Percentiles rank a stretch among this genome's conserved stretches.
Conservation (phyloP, 2,113 vertebrate genomes). For the Plotosus lineatus region DNA sequence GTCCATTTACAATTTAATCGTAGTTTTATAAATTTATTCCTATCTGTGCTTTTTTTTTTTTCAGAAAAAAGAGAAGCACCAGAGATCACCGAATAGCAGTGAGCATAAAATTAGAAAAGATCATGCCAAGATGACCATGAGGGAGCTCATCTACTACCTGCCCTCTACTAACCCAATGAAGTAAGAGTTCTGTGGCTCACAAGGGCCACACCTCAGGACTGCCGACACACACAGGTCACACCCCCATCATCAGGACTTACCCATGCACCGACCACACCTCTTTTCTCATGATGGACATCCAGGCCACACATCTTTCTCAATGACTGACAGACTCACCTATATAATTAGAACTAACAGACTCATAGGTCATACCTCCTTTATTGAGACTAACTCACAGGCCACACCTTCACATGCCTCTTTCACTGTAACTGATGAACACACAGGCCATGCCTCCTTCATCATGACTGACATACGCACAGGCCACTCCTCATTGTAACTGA, state of each 20-base stretch:
- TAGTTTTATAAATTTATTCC: neutral
- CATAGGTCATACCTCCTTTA: neutral
- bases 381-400: neutral
- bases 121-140: conserved; percentile 97
- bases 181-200: conserved; percentile 71
- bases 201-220: neutral
- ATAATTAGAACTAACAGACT: neutral
- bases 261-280: too few relatives aligned
- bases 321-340: too few relatives aligned
- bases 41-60: neutral
- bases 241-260: neutral
- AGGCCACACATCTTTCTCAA: neutral
- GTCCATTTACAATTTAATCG: neutral
- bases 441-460: neutral
- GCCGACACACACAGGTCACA: too few relatives aligned
- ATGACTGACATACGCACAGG: neutral
- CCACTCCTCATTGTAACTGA: neutral
- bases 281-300: neutral
- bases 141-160: conserved; percentile 93
- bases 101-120: conserved; percentile 75
- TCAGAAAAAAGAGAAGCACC: conserved; percentile 73
- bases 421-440: neutral
- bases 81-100: conserved; percentile 62
- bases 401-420: too few relatives aligned
- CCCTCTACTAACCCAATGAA: conserved; percentile 91